Base-by-base conservation (phyloP, 2,113 vertebrate species). In the Acrocephalus arundinaceus region DNA sequence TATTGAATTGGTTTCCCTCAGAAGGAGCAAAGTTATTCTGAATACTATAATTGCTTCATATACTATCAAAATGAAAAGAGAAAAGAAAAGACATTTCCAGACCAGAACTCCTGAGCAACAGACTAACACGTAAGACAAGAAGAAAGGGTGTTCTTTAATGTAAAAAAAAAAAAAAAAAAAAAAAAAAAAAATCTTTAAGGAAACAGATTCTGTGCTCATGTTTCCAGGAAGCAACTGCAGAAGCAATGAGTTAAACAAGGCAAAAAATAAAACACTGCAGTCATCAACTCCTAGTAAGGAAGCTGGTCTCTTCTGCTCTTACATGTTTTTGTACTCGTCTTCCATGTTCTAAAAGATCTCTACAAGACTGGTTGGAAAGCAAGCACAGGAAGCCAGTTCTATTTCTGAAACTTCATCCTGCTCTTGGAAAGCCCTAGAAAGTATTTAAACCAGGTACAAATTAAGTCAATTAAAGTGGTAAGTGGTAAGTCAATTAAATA, bases 151-250 rank as follows among this genome's bases (percentile, higher is more conserved):
- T 41, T n/a, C 51, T 35, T 3, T 25, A 43, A 15, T 35, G 15
- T 10, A 22, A 48, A 22, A 48, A 45, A 39, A 39, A 39, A 27
- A 49, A 49, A 65, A 33, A 49, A n/a, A 35, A 41, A 25, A 65
- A 12, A 8, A 15, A 24, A 61, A 87, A 23, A 43, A 68, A 79
- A 86, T 76, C 63, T 68, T 63, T 73, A 72, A 88, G 79, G 66
- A 85, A 92, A 65, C 31, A 51, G 22, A 58, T 68, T 62, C 54
- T 57, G 31, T 22, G 35, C 6, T 76, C 37, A 9, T 18, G 41
- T 80, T 77, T 93, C 70, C 89, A 85, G 73, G 61, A 95, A 89
- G 65, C 58, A 70, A 94, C 68, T 71, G 51, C 35, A 94, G 37
- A 87, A 85, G 73, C 51, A 85, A 22, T 13, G 27, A 35, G 54